phyloP scores from a whole-genome alignment of 2,113 vertebrate species.

The Apistogramma diplotaenia region DNA sequence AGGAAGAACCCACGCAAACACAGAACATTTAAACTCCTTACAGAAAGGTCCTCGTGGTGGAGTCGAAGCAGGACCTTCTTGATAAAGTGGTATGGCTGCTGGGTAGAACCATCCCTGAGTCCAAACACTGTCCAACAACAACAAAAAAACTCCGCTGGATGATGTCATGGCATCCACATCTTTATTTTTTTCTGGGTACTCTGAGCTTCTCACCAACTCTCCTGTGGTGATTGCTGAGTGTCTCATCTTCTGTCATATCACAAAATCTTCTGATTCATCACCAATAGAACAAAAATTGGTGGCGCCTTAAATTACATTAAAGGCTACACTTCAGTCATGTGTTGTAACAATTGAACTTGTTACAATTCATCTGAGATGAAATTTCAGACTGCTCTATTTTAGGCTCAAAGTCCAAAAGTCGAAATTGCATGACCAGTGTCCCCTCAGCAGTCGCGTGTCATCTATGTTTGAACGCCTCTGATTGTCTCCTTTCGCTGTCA shows the following conservation, averaged over 20 bases:
- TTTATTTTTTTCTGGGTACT: background rate
- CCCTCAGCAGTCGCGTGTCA: background rate
- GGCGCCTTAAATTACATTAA: background rate
- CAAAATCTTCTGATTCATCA: background rate
- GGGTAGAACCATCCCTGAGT: too few relatives aligned
- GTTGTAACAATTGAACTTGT: background rate
- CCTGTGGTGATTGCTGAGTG: background rate
- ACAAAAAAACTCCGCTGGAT: too few relatives aligned
- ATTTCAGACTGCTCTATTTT: background rate
- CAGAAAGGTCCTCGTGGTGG: too few relatives aligned
- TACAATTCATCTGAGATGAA: too few relatives aligned
- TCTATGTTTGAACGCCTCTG: background rate
- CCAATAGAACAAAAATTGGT: background rate
- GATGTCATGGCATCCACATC: too few relatives aligned
- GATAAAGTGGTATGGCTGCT: too few relatives aligned
- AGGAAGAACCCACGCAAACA: too few relatives aligned
- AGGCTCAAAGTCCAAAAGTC: background rate
- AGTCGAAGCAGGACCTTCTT: too few relatives aligned
- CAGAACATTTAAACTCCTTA: too few relatives aligned
- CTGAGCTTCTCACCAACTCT: background rate
- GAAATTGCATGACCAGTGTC: background rate
- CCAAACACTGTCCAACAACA: too few relatives aligned
- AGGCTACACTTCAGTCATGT: background rate
- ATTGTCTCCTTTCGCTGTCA: background rate
- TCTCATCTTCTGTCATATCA: background rate